phyloP scores from a whole-genome alignment of 2,797 vertebrate genomes.

The Trachurus trachurus region DNA sequence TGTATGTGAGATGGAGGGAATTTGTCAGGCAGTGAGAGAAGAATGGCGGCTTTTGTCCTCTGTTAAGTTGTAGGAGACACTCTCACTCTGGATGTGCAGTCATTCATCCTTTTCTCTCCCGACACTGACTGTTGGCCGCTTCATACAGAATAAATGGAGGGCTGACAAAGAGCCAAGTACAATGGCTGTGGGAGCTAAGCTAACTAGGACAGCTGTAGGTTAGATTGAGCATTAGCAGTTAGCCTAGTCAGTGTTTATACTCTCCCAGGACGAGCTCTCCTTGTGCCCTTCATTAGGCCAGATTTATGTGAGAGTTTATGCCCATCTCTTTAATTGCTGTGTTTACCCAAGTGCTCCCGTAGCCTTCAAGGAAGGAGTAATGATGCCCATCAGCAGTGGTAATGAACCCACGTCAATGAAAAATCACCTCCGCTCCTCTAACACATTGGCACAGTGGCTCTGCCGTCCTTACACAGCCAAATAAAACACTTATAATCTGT shows the following conservation, averaged over 20 bases:
- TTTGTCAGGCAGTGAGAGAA: conserved; percentile 53
- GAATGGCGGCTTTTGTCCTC: conserved; percentile 68
- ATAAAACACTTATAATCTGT: conserved; percentile 51
- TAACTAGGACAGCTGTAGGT: conserved; percentile 77
- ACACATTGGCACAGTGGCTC: conserved; percentile 53
- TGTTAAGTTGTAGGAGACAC: conserved; percentile 65
- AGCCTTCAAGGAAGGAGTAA: conserved; percentile 80
- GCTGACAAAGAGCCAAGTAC: conserved; percentile 65
- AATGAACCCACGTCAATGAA: conserved; percentile 82
- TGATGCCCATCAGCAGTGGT: conserved; percentile 79
- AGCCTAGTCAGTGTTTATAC: conserved; percentile 74
- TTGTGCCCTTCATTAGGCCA: conserved; percentile 82
- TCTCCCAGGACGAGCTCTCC: conserved; percentile 70
- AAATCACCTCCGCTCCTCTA: conserved; percentile 75
- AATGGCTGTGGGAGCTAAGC: conserved; percentile 55
- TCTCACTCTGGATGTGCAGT: conserved; percentile 60
- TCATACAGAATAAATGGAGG: conserved; percentile 62
- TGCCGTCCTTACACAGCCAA: conserved; percentile 54
- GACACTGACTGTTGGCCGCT: conserved; percentile 50
- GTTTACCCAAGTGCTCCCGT: conserved; percentile 83
- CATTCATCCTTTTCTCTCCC: conserved; percentile 66
- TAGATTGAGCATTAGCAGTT: conserved; percentile 76
- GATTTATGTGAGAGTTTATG: conserved; percentile 82
- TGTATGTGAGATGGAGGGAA: conserved; percentile 46
- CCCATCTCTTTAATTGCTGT: conserved; percentile 81